Conservation (phyloP, 2,797 vertebrate genomes). For the Helostoma temminkii region DNA sequence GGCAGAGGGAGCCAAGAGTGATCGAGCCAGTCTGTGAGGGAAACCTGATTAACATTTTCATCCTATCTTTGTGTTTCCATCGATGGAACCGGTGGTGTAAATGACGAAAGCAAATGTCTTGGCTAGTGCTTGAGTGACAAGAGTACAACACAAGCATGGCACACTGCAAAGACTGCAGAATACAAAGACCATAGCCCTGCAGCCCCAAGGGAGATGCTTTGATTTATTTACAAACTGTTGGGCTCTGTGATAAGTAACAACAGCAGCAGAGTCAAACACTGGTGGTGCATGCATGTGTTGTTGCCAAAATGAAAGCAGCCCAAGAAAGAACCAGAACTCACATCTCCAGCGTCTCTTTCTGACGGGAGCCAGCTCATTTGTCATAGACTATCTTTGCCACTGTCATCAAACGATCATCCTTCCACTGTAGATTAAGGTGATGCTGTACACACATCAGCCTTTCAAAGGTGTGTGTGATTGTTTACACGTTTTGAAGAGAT, state of each 20-base stretch:
- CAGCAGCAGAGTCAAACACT: conserved; percentile 55
- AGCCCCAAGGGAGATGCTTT: conserved; percentile 62
- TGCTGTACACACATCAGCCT: conserved; percentile 30
- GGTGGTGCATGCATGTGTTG: conserved; percentile 45
- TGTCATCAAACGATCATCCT: conserved; percentile 54
- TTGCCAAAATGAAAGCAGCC: conserved; percentile 62
- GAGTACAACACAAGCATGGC: conserved; percentile 51
- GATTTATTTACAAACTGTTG: conserved; percentile 74
- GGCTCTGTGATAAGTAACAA: conserved; percentile 64
- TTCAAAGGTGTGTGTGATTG: conserved; percentile 47
- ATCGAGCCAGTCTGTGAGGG: conserved; percentile 34
- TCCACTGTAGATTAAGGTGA: conserved; percentile 58
- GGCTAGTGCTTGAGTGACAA: conserved; percentile 47
- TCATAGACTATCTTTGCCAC: conserved; percentile 49
- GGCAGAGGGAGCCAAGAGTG: conserved; percentile 34
- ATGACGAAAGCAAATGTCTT: conserved; percentile 57
- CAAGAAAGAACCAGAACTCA: conserved; percentile 36
- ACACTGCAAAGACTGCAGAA: conserved; percentile 55
- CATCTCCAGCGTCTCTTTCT: conserved; percentile 48
- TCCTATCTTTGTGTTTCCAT: conserved; percentile 38
- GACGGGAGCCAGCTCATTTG: conserved; percentile 71
- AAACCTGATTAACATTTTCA: conserved; percentile 66
- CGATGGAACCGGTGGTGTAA: conserved; percentile 36
- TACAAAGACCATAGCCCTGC: conserved; percentile 59
- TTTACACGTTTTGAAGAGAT: conserved; percentile 54